Evolutionary conservation across 2,797 vertebrate species (phyloP), one percentile per base, ranked within the genome.

Genomic region (Macropodus opercularis): DNA sequence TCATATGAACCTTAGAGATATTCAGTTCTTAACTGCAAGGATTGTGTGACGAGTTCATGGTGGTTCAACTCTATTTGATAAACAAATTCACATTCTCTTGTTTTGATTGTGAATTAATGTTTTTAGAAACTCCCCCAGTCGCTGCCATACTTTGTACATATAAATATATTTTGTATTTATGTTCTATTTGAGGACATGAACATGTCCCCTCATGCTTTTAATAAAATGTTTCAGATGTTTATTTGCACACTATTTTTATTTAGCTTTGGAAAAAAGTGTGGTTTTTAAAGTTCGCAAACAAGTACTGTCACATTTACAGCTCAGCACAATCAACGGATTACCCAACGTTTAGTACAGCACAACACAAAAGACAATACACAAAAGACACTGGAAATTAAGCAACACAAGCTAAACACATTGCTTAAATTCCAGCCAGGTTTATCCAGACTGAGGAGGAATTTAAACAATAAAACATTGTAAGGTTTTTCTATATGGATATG

Each of bases 141-240:
- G 86, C 79, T 88, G 85, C 87, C 88, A 86, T 84, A 69, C 86
- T 85, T 78, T 90, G 86, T 91, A 87, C 52, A 84, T 88, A 85
- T 79, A 87, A 81, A 84, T 86, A 79, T 84, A 86, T 89, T 92
- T 91, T 93, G 84, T 93, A 92, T 92, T 92, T 91, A 90, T 92
- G 89, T 89, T 91, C 82, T 73, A 72, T 89, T 81, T 63, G 68
- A 84, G 85, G 88, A 84, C 85, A 69, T 81, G 72, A 61, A 79
- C 55, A 71, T 86, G 72, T 87, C 62, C 77, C 70, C 69, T 75
- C 64, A 74, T 87, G 89, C 86, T 92, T 93, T 92, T 89, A 94
- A 92, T 93, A 92, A 93, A 93, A 91, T 69, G 70, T 86, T 87
- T 70, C 67, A 72, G 81, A 84, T 77, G 56, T 78, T 77, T 77